Evolutionary conservation across 23 tunicate species (phyloP), one percentile per base, ranked within the genome.

Genomic region (Trididemnum nubilum): DNA sequence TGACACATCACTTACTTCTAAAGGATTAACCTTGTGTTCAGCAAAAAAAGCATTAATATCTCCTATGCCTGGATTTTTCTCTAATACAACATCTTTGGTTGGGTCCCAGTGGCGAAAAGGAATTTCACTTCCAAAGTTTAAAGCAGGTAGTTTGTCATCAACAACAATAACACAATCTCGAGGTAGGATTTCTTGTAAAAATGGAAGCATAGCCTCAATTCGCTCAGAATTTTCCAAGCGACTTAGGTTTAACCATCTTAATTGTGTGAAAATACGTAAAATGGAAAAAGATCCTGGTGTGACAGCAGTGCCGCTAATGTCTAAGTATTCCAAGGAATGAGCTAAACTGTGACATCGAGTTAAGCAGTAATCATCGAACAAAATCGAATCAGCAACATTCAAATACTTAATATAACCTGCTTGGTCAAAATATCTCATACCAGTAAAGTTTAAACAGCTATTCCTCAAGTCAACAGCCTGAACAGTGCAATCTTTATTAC

Each of bases 281-380:
- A 79, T 85, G 0, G 86, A 32, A 28, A 90, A 65, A 0, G 85
- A 82, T 44, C 65, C 81, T 30, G 78, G 78, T 50, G 89, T 52
- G 7, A 90, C 83, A 28, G 81, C 30, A 30, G 96, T 90, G 5
- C 96, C 96, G 54, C 96, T 90, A 2, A 90, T 73, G 44, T 90
- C 96, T 32, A 90, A 83, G 51, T 85, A 90, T 65, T 90, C 89
- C 28, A 90, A 64, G 36, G 86, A 51, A 44, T 90, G 85, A 65
- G 84, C 72, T 30, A 85, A 23, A 19, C 83, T 75, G 63, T 85
- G 83, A 34, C 85, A 31, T 0, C 83, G 27, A 4, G 89, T 31
- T 83, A 90, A 35, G 36, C 86, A 73, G n/a, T 34, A 26, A 69
- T 90, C 76, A 50, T 84, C 88, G 80, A 90, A 85, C 27, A 37